Evolutionary conservation across 2,113 vertebrate species (phyloP).

Genomic region (Conger conger): DNA sequence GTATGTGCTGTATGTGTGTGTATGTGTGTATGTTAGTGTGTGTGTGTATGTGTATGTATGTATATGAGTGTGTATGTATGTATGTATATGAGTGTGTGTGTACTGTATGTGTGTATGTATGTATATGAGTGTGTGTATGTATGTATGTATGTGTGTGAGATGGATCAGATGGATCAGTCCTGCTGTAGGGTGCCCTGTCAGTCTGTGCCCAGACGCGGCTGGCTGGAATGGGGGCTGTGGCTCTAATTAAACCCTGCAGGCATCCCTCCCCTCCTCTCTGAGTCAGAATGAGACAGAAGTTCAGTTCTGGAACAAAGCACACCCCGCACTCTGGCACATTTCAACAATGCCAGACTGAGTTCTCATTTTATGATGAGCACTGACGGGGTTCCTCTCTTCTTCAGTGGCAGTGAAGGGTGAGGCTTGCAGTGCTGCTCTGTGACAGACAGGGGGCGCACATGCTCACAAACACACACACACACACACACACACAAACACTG

Average conservation of each 20-base stretch:
- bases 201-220: neutral
- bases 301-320: neutral
- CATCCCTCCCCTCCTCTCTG: neutral
- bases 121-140: neutral
- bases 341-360: neutral
- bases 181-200: neutral
- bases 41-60: neutral
- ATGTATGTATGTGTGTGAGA: neutral
- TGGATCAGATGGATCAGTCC: neutral
- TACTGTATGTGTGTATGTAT: neutral
- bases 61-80: neutral
- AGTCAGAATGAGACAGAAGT: neutral
- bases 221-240: neutral
- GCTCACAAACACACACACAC: too few species aligned
- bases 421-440: constrained; percentile 38
- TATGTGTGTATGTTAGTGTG: neutral
- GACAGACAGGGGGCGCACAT: too few species aligned
- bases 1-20: neutral
- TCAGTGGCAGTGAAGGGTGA: constrained; percentile 39
- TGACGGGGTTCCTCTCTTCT: neutral
- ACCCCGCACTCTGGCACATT: neutral
- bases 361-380: neutral
- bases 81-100: too few species aligned
- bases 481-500: too few species aligned
- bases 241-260: constrained; percentile 4